Evolutionary conservation across 2,888 invertebrate genomes (phyloP).

Genomic region (Drosophila subsilvestris): DNA sequence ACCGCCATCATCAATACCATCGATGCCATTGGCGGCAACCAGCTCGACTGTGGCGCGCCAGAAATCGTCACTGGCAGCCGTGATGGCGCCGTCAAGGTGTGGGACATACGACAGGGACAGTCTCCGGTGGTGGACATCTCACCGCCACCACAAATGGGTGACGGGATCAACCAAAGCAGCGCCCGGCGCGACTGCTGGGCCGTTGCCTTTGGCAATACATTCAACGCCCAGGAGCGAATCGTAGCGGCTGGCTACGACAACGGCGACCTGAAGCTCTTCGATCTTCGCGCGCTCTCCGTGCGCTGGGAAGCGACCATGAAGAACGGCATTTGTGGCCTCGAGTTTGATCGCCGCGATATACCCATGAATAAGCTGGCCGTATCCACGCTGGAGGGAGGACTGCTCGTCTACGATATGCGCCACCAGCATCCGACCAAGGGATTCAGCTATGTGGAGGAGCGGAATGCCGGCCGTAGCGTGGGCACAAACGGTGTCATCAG

Average conservation of each 20-base stretch:
- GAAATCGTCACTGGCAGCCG: slow-evolving; percentile 97
- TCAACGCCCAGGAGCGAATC: slow-evolving; percentile 92
- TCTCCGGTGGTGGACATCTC: slow-evolving; percentile 94
- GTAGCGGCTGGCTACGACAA: slow-evolving; percentile 98
- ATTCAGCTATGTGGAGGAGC: slow-evolving; percentile 88
- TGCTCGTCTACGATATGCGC: slow-evolving; percentile 94
- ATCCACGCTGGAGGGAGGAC: slow-evolving; percentile 95
- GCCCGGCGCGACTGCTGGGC: slow-evolving; percentile 94
- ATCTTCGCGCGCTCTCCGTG: slow-evolving; percentile 92
- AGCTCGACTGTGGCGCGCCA: slow-evolving; percentile 94
- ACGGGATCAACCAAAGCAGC: slow-evolving; percentile 85
- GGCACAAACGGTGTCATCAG: slow-evolving; percentile 83
- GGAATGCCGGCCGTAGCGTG: slow-evolving; percentile 83
- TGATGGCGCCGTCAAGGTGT: slow-evolving; percentile 97
- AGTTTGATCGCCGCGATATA: slow-evolving; percentile 97
- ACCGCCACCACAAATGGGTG: slow-evolving; percentile 83
- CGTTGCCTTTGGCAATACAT: slow-evolving; percentile 96
- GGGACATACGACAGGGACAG: slow-evolving; percentile 96
- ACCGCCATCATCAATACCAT: slow-evolving; percentile 94
- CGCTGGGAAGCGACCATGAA: slow-evolving; percentile 96
- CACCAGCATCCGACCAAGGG: slow-evolving; percentile 95
- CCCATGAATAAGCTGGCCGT: slow-evolving; percentile 97
- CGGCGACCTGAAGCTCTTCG: slow-evolving; percentile 97
- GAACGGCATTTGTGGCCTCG: slow-evolving; percentile 94
- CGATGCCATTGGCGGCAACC: slow-evolving; percentile 94